A percentile compares a stretch with the other conserved stretches of the same genome.
These are phyloP conservation scores for Parazoanthus darwini DNA, from an alignment of 92 coral and sea anemone species.

Conservation along the genomic window DNA sequence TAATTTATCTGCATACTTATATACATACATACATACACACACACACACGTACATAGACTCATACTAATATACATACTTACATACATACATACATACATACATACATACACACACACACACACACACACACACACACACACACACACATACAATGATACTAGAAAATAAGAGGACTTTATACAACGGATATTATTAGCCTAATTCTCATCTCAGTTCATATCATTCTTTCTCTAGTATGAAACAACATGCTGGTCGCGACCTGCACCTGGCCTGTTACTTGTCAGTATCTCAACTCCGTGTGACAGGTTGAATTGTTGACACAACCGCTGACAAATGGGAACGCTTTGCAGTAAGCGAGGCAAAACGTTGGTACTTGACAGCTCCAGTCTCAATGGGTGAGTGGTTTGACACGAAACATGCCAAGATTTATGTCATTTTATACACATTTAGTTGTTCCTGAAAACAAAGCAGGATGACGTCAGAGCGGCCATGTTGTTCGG, in stretches of 20 bases:
- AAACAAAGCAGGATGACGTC: background rate
- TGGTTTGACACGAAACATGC: background rate
- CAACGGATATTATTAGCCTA: too few relatives aligned
- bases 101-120: too few relatives aligned
- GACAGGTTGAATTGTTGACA: background rate
- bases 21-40: too few relatives aligned
- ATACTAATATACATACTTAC: too few relatives aligned
- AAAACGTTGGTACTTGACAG: conserved; percentile 1
- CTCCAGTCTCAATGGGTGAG: background rate
- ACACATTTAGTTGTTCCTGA: background rate
- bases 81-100: too few relatives aligned
- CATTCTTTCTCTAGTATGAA: background rate
- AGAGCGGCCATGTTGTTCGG: too few relatives aligned
- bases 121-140: too few relatives aligned
- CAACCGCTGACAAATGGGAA: conserved; percentile 11
- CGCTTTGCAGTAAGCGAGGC: conserved; percentile 20
- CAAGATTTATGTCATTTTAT: background rate
- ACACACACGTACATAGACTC: too few relatives aligned
- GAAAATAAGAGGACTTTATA: too few relatives aligned
- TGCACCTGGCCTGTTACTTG: background rate
- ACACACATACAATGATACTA: too few relatives aligned
- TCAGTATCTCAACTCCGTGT: too few relatives aligned
- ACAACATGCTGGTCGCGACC: background rate
- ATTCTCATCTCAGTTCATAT: background rate
- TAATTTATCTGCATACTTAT: too few relatives aligned